These are phyloP conservation scores for Rambutsinella grinnellia DNA, from an alignment of 2,888 invertebrate genomes.

Conservation along the genomic window DNA sequence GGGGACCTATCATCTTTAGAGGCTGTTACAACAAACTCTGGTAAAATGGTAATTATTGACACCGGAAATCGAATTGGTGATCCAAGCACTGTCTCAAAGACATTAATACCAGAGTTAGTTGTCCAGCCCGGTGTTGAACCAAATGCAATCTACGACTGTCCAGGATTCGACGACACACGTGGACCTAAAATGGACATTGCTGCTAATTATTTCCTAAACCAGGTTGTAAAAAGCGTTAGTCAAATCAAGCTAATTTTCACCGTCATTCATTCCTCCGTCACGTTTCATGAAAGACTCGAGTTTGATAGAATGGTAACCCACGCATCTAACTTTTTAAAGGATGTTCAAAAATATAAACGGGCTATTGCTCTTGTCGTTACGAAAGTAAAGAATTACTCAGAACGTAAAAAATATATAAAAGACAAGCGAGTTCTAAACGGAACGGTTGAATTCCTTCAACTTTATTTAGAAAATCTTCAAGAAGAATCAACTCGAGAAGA, in stretches of 20 bases:
- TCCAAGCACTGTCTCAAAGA: too few relatives aligned
- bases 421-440: background rate
- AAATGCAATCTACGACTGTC: constrained; percentile 27
- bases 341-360: background rate
- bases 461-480: background rate
- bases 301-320: background rate
- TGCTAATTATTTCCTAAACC: constrained; percentile 18
- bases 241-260: constrained; percentile 1
- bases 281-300: background rate
- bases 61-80: too few relatives aligned
- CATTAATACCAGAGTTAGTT: too few relatives aligned
- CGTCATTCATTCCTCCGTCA: background rate
- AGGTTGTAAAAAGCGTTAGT: background rate
- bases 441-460: constrained; percentile 12
- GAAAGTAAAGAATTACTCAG: background rate
- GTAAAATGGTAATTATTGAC: too few relatives aligned
- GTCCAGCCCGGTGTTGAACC: background rate
- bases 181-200: constrained; percentile 7
- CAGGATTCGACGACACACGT: constrained; percentile 25
- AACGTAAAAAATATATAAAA: background rate
- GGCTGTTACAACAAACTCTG: too few relatives aligned
- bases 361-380: too few relatives aligned
- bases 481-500: background rate
- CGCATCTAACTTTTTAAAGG: constrained; percentile 1
- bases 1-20: background rate